Evolutionary conservation across 2,888 invertebrate species (phyloP), one percentile per base, ranked within the genome.

Genomic region (Spisula solida): DNA sequence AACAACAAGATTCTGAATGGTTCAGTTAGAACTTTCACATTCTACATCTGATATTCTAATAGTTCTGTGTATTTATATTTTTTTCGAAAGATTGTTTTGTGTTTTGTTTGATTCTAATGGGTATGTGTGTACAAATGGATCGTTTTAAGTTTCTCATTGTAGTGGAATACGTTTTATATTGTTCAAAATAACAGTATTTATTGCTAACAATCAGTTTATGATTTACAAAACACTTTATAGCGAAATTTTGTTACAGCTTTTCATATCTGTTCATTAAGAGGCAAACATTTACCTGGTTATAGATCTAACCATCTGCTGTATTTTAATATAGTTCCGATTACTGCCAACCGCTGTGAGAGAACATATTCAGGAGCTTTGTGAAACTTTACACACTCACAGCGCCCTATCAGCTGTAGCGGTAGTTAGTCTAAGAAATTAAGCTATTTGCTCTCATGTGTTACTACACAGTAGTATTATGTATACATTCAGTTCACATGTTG

Each of bases 251-350:
- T 51, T 78, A 85, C 85, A 79, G 31, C 34, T 55, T 14, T 41
- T 79, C 85, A 79, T 78, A 85, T 85, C 56, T 85, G 56, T 79
- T 51, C 79, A 85, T 79, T 85, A 55, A 79, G 55, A 78, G n/a
- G 47, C 2, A 29, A 79, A 34, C 86, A 86, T 81, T 66, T 56
- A 80, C 86, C 86, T 81, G 81, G 60, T 47, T 56, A 29, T 14
- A 41, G 80, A 47, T 55, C 14, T 14, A 66, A 82, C 81, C 80
- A 85, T 91, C 91, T 91, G 82, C 86, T 82, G 84, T 91, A 88
- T 89, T 91, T 89, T 89, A 88, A 88, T 91, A 88, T 89, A 87
- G 81, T 86, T 89, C 89, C 81, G 75, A 81, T 91, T 91, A 81
- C 91, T 66, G 70, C 85, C 78, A 81, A 87, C 88, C 84, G 89